Conservation (phyloP, 2,797 vertebrate genomes). For the Semotilus atromaculatus region DNA sequence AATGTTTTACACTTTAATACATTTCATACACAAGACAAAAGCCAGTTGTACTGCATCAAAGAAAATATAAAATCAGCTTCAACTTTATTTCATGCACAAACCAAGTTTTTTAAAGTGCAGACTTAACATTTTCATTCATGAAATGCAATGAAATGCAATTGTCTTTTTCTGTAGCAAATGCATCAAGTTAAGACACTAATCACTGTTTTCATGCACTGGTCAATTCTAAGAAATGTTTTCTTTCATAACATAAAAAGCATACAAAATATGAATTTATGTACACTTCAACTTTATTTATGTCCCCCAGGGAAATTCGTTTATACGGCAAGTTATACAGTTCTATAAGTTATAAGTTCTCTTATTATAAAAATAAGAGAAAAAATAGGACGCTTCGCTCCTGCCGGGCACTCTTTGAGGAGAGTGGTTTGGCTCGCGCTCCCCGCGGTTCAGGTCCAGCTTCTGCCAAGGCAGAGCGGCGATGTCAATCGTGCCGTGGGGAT, state of each 20-base stretch:
- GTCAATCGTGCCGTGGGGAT: no score
- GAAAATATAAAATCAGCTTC: background rate
- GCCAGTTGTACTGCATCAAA: background rate
- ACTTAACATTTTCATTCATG: background rate
- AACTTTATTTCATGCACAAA: background rate
- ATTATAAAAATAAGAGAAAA: no score
- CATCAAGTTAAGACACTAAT: background rate
- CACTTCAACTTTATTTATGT: no score
- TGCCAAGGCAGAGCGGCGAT: no score
- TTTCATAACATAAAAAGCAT: background rate
- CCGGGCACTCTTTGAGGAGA: no score
- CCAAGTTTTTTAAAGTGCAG: background rate
- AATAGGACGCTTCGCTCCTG: no score
- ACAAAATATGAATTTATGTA: background rate
- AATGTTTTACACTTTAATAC: background rate
- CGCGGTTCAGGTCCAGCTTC: no score
- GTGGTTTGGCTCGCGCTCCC: no score
- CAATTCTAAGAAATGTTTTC: background rate
- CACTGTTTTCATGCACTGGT: background rate
- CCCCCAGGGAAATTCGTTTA: no score
- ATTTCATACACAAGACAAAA: background rate
- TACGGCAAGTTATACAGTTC: no score
- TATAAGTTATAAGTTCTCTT: no score
- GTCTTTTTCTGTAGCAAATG: background rate
- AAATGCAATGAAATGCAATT: background rate